These are phyloP conservation scores for Erynnis tages DNA, from an alignment of 2,888 invertebrate species.

Conservation along the genomic window DNA sequence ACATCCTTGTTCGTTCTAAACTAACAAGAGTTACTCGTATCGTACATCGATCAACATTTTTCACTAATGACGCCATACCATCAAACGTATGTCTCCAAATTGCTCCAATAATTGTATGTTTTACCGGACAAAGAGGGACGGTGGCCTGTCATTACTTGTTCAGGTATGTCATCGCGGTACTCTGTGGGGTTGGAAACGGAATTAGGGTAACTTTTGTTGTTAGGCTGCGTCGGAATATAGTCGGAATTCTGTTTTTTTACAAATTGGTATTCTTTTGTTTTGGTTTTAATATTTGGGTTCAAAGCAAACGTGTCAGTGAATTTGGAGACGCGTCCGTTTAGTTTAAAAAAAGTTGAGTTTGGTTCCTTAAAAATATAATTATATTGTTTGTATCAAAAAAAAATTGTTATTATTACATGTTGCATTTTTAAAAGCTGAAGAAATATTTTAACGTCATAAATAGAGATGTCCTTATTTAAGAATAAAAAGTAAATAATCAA, in stretches of 20 bases:
- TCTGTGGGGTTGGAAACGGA: conserved; percentile 13
- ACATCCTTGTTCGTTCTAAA: no score
- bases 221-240: background rate
- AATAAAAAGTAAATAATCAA: no score
- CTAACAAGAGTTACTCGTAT: no score
- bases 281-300: background rate
- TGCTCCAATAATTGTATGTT: conserved; percentile 24
- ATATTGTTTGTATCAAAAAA: no score
- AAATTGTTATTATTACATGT: no score
- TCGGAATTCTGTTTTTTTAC: conserved; percentile 12
- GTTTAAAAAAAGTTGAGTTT: no score
- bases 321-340: no score
- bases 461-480: no score
- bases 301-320: background rate
- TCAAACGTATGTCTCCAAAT: conserved; percentile 20
- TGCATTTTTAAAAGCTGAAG: no score
- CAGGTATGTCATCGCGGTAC: conserved; percentile 26
- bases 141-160: conserved; percentile 23
- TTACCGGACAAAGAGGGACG: conserved; percentile 18
- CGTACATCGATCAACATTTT: background rate
- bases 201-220: conserved; percentile 24
- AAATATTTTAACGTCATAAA: no score
- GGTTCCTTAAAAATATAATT: no score
- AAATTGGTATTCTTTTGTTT: background rate
- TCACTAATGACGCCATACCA: conserved; percentile 13